Conservation (phyloP, 2,113 vertebrate genomes). For the Spheniscus mendiculus region DNA sequence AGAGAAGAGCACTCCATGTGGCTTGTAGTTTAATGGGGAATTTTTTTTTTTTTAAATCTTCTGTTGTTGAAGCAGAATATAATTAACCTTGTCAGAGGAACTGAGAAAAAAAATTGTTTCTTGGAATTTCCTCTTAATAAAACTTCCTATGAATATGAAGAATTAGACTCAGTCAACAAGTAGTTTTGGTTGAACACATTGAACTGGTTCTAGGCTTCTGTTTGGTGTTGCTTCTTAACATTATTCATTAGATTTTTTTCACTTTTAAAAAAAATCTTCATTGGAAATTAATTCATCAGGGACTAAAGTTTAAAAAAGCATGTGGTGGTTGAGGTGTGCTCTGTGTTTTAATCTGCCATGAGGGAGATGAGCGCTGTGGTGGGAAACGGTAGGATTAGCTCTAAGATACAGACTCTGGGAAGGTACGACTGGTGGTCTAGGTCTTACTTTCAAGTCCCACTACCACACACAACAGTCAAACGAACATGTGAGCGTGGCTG, state of each 20-base stretch:
- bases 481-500: accelerated
- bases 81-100: not conserved
- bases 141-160: not conserved
- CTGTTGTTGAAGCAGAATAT: not conserved
- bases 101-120: not conserved
- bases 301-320: not conserved
- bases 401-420: not conserved
- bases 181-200: not conserved
- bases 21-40: not conserved
- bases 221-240: not conserved
- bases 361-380: not conserved
- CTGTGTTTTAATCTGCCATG: not conserved
- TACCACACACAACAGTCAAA: not conserved
- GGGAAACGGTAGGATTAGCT: not conserved
- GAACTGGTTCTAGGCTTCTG: not conserved
- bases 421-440: not conserved
- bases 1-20: not conserved
- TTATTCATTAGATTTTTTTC: not conserved
- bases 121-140: not conserved
- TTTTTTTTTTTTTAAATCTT: not conserved
- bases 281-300: not conserved
- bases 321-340: not conserved
- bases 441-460: not conserved
- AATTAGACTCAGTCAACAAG: not conserved
- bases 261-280: not conserved